phyloP scores from a whole-genome alignment of 2,888 invertebrate species.

The Caenorhabditis sinica region DNA sequence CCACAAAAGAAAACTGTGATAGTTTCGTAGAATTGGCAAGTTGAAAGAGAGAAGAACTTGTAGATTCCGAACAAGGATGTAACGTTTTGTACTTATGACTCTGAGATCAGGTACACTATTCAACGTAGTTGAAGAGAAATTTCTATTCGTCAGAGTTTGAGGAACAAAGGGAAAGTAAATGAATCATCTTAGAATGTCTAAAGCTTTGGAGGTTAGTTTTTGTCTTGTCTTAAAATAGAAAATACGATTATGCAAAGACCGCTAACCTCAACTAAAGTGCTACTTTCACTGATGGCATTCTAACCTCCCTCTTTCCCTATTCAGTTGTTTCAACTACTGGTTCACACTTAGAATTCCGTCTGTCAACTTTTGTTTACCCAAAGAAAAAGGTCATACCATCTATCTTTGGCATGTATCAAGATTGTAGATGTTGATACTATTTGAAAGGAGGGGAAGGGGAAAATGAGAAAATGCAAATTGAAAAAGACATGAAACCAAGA shows the following conservation, averaged over 20 bases:
- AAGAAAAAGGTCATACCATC: constrained; percentile 51
- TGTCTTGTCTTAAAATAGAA: constrained; percentile 21
- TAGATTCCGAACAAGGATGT: constrained; percentile 1
- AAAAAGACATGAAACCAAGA: constrained; percentile 34
- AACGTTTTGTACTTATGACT: constrained; percentile 2
- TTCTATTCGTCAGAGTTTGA: neutral
- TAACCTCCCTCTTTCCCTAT: constrained; percentile 7
- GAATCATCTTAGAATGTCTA: neutral
- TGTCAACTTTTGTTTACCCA: constrained; percentile 39
- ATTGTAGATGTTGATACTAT: constrained; percentile 42
- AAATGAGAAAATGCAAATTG: constrained; percentile 49
- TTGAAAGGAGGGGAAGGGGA: neutral
- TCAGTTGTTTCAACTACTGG: constrained; percentile 37
- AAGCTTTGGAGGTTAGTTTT: neutral
- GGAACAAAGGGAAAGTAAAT: neutral
- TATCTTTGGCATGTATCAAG: constrained; percentile 58
- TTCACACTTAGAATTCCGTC: constrained; percentile 36
- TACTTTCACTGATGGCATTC: constrained; percentile 49
- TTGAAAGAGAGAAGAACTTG: constrained; percentile 17
- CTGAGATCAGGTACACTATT: neutral
- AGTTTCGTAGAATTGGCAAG: constrained; percentile 41
- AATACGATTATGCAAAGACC: constrained; percentile 34
- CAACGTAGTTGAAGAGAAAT: neutral
- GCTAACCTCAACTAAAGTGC: constrained; percentile 41
- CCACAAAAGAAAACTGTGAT: constrained; percentile 47